Conservation (phyloP, 2,797 vertebrate species). For the Notoglanidium macrostoma region DNA sequence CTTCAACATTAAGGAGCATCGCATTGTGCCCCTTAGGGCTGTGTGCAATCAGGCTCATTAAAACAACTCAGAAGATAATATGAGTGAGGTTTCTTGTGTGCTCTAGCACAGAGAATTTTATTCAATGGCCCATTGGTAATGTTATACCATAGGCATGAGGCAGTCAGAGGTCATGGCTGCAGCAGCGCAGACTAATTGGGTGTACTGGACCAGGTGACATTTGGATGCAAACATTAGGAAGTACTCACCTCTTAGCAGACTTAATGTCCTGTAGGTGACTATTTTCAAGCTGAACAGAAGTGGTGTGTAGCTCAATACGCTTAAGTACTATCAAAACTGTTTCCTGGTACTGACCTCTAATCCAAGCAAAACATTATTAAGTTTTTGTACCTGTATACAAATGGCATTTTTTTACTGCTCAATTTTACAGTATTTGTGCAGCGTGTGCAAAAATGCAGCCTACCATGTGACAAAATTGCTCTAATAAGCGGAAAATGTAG, state of each 20-base stretch:
- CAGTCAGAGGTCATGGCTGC: constrained; percentile 4
- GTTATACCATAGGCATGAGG: constrained; percentile 12
- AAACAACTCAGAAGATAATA: constrained; percentile 39
- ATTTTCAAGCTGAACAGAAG: background rate
- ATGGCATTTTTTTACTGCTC: background rate
- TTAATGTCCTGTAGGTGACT: background rate
- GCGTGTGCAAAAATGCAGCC: background rate
- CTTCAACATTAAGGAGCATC: constrained; percentile 50
- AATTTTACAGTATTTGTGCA: background rate
- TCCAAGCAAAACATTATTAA: background rate
- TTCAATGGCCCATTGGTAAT: constrained; percentile 21
- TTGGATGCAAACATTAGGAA: constrained; percentile 33
- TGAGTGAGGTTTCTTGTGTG: constrained; percentile 20
- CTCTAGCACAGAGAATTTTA: constrained; percentile 16
- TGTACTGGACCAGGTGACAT: constrained; percentile 37
- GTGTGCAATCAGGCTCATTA: constrained; percentile 36
- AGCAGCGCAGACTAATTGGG: constrained; percentile 27
- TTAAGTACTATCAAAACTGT: background rate
- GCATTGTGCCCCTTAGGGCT: constrained; percentile 24
- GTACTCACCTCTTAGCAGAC: constrained; percentile 18
- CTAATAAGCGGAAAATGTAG: background rate
- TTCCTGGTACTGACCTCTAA: background rate
- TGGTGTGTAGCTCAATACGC: background rate
- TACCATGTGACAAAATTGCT: background rate
- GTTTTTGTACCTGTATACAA: background rate